Percentiles rank a stretch among this genome's conserved stretches.
Conservation (phyloP, 2,888 invertebrate genomes). For the Drosophila neutralis region DNA sequence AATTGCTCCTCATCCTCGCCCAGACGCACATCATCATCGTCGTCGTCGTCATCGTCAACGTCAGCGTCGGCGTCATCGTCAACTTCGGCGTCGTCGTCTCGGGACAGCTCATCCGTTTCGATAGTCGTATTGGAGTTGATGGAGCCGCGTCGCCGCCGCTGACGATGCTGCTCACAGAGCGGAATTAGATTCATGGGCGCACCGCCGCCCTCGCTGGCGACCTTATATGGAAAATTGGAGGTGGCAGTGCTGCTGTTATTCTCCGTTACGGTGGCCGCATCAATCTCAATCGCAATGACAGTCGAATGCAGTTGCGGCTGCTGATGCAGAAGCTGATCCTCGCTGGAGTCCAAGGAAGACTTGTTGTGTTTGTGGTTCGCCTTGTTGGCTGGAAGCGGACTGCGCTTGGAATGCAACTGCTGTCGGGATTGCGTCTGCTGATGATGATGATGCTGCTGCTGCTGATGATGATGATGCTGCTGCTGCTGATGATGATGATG, state of each 20-base stretch:
- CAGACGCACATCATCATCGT: conserved; percentile 69
- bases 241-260: conserved; percentile 82
- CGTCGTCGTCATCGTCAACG: conserved; percentile 55
- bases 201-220: conserved; percentile 67
- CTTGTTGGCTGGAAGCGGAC: conserved; percentile 57
- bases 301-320: conserved; percentile 59
- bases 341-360: conserved; percentile 82
- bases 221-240: conserved; percentile 80
- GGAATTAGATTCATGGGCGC: conserved; percentile 77
- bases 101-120: conserved; percentile 79
- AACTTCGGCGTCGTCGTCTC: conserved; percentile 63
- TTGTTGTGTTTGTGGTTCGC: conserved; percentile 56
- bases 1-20: conserved; percentile 62
- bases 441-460: neutral
- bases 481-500: conserved; percentile 34
- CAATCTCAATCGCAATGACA: conserved; percentile 82
- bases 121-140: conserved; percentile 79
- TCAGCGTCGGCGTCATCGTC: conserved; percentile 28
- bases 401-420: conserved; percentile 43
- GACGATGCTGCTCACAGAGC: conserved; percentile 63
- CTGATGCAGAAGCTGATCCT: conserved; percentile 60
- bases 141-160: conserved; percentile 59
- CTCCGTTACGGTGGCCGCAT: conserved; percentile 82
- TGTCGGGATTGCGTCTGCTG: conserved; percentile 25
- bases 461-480: neutral